Evolutionary conservation across 2,888 invertebrate species (phyloP).

Genomic region (Lycocerus yunnanus): DNA sequence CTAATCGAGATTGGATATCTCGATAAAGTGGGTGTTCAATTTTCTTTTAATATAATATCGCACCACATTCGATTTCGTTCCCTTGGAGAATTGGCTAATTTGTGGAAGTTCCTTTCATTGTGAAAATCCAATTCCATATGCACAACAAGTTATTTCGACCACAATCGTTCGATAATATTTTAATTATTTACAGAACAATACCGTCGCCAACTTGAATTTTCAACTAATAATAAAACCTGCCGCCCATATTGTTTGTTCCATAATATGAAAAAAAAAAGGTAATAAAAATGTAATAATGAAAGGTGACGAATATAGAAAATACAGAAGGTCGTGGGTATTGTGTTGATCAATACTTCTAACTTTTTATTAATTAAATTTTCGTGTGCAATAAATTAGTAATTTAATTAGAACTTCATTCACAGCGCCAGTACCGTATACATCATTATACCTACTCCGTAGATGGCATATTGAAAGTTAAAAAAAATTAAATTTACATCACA

Average conservation of each 20-base stretch:
- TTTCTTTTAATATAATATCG: neutral
- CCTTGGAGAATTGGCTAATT: neutral
- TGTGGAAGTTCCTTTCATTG: neutral
- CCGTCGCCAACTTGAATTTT: neutral
- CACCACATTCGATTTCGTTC: no score
- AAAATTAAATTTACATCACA: neutral
- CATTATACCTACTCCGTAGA: no score
- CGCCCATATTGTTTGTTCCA: no score
- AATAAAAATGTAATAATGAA: neutral
- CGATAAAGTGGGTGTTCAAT: neutral
- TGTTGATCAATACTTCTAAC: neutral
- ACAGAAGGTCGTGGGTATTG: neutral
- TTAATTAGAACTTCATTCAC: neutral
- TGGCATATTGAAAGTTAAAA: neutral
- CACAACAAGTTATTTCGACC: neutral
- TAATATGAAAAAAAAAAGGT: neutral
- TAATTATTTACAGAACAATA: neutral
- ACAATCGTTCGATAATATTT: neutral
- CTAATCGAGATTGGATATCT: neutral
- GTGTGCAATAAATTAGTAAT: neutral
- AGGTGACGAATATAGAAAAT: neutral
- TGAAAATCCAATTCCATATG: neutral
- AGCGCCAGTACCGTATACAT: no score
- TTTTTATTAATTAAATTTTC: neutral
- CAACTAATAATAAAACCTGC: neutral